Conservation (phyloP, 1,140 invertebrate genomes). For the Musca domestica region DNA sequence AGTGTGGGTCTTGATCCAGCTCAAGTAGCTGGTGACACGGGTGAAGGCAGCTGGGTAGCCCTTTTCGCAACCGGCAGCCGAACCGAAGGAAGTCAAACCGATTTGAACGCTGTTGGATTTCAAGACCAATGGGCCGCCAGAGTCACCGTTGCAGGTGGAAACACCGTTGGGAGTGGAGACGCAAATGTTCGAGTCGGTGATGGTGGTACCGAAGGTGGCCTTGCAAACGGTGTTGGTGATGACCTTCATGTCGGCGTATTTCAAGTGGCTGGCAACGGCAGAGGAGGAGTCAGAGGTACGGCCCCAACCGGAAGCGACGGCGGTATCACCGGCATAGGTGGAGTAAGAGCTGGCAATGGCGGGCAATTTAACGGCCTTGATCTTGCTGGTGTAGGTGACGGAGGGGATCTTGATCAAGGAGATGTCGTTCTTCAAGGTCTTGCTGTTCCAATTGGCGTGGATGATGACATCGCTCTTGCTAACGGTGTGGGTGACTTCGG, state of each 20-base stretch:
- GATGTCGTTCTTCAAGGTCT: constrained; percentile 41
- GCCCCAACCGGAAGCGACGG: constrained; percentile 44
- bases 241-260: constrained; percentile 25
- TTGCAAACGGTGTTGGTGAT: constrained; percentile 35
- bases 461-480: constrained; percentile 6
- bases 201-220: constrained; percentile 26
- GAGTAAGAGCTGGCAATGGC: constrained; percentile 35
- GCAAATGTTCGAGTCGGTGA: constrained; percentile 34
- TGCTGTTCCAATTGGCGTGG: constrained; percentile 10
- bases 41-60: constrained; percentile 57
- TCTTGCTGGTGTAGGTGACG: constrained; percentile 24
- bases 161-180: constrained; percentile 25
- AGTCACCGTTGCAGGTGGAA: constrained; percentile 57
- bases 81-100: constrained; percentile 56
- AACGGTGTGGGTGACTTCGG: constrained; percentile 18
- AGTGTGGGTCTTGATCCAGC: constrained; percentile 54
- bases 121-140: constrained; percentile 58
- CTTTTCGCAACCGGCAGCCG: constrained; percentile 36
- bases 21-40: constrained; percentile 56
- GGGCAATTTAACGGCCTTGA: constrained; percentile 31
- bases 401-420: constrained; percentile 42
- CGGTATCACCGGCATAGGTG: constrained; percentile 33
- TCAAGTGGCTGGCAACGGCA: constrained; percentile 19
- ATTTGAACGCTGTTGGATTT: constrained; percentile 45
- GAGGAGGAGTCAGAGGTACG: constrained; percentile 30